Evolutionary conservation across 2,113 vertebrate species (phyloP).

Genomic region (Ceuthmochares aereus): DNA sequence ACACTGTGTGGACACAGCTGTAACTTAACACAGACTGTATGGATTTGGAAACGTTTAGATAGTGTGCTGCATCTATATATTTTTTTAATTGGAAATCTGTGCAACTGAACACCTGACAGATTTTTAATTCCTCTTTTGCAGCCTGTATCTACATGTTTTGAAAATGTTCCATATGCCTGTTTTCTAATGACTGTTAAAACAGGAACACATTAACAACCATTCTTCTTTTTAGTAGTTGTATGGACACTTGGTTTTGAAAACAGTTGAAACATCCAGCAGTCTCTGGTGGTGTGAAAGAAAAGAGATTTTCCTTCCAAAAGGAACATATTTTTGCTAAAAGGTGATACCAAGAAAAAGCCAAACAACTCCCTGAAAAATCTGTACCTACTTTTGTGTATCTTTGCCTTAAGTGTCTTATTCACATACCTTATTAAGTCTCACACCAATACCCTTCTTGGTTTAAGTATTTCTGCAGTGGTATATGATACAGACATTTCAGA

Average conservation of each 20-base stretch:
- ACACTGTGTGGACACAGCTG: not conserved
- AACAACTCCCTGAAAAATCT: not conserved
- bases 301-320: not conserved
- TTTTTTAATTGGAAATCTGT: not conserved
- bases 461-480: not conserved
- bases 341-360: not conserved
- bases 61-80: not conserved
- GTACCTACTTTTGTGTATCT: not conserved
- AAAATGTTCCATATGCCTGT: not conserved
- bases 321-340: not conserved
- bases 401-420: not conserved
- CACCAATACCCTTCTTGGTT: not conserved
- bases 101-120: not conserved
- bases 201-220: not conserved
- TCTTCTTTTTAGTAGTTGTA: not conserved
- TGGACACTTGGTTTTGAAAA: not conserved
- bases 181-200: not conserved
- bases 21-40: conserved; percentile 22
- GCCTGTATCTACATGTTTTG: not conserved
- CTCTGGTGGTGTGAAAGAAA: not conserved
- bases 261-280: not conserved
- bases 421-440: not conserved
- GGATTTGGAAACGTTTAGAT: conserved; percentile 58
- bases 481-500: not conserved
- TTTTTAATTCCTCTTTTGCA: not conserved